A percentile compares a stretch with the other conserved stretches of the same genome.
Evolutionary conservation across 2,113 vertebrate species (phyloP).

Genomic region (Tachycineta bicolor): DNA sequence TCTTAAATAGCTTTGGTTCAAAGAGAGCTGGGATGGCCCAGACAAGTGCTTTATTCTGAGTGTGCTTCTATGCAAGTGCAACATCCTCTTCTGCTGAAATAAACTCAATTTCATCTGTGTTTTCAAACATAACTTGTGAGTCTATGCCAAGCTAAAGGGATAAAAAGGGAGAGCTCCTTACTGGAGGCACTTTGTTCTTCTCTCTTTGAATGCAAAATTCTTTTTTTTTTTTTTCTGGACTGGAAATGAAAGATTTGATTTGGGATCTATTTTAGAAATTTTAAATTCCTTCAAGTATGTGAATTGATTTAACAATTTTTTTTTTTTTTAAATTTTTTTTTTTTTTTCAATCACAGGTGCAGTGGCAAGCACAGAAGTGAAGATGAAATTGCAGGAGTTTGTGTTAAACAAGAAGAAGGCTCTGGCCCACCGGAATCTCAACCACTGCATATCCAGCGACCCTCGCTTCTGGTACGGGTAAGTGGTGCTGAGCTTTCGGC

Average conservation of each 20-base stretch:
- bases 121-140: neutral
- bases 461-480: slow-evolving; percentile 97
- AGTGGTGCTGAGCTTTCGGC: slow-evolving; percentile 69
- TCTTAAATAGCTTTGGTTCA: neutral
- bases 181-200: neutral
- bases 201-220: neutral
- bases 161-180: neutral
- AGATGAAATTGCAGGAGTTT: slow-evolving; percentile 97
- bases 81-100: neutral
- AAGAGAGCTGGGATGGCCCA: neutral
- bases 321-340: neutral
- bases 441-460: slow-evolving; percentile 93
- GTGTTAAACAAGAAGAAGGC: slow-evolving; percentile 98
- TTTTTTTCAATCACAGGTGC: slow-evolving; percentile 79
- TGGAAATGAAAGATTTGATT: neutral
- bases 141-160: neutral
- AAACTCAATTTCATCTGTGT: neutral
- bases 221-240: neutral
- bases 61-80: neutral
- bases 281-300: neutral
- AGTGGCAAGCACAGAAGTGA: slow-evolving; percentile 96
- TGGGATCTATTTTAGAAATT: neutral
- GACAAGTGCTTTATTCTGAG: neutral
- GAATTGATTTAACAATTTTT: neutral
- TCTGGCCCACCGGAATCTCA: slow-evolving; percentile 92